Evolutionary conservation across 2,113 vertebrate species (phyloP).

Genomic region (Ivindomyrus marchei): DNA sequence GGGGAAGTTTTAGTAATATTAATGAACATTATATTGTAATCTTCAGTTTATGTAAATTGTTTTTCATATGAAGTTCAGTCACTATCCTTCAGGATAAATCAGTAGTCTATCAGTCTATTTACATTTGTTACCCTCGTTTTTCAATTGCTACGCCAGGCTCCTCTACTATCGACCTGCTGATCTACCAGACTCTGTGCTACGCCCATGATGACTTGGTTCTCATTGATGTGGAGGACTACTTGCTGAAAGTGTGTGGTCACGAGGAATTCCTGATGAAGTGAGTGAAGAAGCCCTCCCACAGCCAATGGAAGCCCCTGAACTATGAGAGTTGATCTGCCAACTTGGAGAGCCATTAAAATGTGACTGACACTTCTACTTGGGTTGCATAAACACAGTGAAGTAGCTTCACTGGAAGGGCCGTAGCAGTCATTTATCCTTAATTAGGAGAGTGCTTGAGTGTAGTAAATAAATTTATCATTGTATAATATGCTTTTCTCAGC

Average conservation of each 20-base stretch:
- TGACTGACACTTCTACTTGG: neutral
- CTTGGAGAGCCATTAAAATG: neutral
- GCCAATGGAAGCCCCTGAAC: neutral
- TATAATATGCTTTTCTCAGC: neutral
- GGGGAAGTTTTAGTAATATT: neutral
- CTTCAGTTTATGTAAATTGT: neutral
- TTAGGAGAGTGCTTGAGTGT: neutral
- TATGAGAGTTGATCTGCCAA: neutral
- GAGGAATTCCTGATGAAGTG: slow-evolving; percentile 86
- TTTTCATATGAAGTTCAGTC: neutral
- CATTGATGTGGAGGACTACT: slow-evolving; percentile 63
- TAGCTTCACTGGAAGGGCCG: neutral
- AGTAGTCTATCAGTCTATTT: neutral
- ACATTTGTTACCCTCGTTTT: neutral
- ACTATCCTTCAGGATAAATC: neutral
- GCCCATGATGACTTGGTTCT: slow-evolving; percentile 75
- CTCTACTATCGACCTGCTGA: slow-evolving; percentile 85
- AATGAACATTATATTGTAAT: neutral
- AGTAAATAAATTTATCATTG: neutral
- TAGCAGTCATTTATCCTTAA: neutral
- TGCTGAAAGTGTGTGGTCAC: slow-evolving; percentile 61
- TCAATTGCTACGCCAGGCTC: slow-evolving; percentile 58
- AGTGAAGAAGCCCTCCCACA: slow-evolving; percentile 39
- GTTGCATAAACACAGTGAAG: neutral
- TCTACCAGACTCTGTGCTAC: slow-evolving; percentile 91